Percentiles rank a stretch among this genome's conserved stretches.
Evolutionary conservation across 2,797 vertebrate genomes (phyloP).

Genomic region (Rhyacichthys aspro): DNA sequence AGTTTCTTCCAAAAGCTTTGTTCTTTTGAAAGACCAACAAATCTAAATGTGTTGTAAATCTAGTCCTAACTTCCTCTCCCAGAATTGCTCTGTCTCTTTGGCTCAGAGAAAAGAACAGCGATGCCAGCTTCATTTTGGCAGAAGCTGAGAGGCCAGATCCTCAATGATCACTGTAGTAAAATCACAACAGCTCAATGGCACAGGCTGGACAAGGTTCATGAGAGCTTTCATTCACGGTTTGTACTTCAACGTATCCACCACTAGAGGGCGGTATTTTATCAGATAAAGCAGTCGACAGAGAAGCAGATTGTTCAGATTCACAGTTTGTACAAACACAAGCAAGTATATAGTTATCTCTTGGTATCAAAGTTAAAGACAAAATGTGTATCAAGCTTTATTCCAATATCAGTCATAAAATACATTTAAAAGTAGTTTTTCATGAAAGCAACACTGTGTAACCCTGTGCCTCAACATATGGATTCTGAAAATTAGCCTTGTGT

Average conservation of each 20-base stretch:
- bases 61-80: not conserved
- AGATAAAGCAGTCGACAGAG: not conserved
- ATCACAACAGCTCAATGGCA: not conserved
- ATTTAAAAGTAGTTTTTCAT: not conserved
- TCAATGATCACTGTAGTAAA: conserved; percentile 15
- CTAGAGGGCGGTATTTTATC: conserved; percentile 41
- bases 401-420: no score
- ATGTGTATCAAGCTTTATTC: not conserved
- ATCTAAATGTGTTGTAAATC: not conserved
- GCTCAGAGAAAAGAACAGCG: conserved; percentile 22
- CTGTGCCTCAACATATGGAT: no score
- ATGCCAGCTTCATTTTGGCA: conserved; percentile 29
- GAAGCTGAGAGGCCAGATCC: conserved; percentile 21
- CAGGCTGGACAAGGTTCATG: conserved; percentile 4
- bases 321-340: no score
- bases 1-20: not conserved
- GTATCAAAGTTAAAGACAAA: not conserved
- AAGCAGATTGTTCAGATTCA: not conserved
- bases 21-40: not conserved
- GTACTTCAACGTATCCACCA: conserved; percentile 9
- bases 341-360: no score
- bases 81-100: conserved; percentile 33
- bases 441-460: not conserved
- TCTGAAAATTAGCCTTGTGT: no score
- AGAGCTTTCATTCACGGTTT: not conserved